Conservation (phyloP, 2,113 vertebrate genomes). For the Hoplias malabaricus region DNA sequence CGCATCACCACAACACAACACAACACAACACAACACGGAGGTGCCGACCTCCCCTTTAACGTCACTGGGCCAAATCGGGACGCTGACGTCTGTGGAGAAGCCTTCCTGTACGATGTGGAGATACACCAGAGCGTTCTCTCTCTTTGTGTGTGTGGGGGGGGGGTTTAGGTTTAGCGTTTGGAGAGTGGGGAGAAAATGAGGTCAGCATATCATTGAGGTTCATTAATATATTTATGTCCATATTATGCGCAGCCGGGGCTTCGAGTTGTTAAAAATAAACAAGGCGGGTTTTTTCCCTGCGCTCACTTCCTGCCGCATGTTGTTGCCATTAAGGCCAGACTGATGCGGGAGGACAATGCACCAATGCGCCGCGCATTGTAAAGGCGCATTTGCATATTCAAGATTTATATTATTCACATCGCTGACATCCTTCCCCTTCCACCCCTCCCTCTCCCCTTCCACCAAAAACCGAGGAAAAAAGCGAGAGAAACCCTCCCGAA, state of each 20-base stretch:
- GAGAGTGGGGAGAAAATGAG: conserved; percentile 31
- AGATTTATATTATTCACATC: conserved; percentile 76
- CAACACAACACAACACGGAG: background rate
- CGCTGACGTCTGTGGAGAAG: background rate
- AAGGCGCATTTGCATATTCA: conserved; percentile 75
- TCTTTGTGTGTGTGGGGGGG: too few species aligned
- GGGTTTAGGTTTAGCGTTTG: conserved; percentile 2
- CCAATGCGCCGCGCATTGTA: conserved; percentile 62
- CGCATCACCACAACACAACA: background rate
- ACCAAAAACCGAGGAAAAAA: conserved; percentile 63
- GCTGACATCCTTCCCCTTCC: conserved; percentile 66
- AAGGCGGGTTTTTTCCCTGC: conserved; percentile 48
- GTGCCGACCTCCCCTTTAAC: background rate
- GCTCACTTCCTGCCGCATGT: conserved; percentile 60
- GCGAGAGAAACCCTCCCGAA: conserved; percentile 56
- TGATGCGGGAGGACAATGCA: conserved; percentile 61
- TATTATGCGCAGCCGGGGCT: conserved; percentile 50
- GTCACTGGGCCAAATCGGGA: background rate
- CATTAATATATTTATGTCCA: conserved; percentile 50
- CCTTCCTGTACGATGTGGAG: background rate
- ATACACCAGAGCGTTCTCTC: background rate
- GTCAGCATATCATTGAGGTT: conserved; percentile 55
- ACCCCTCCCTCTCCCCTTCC: conserved; percentile 63
- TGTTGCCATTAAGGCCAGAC: conserved; percentile 45
- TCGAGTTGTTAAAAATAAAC: conserved; percentile 52